A percentile compares a stretch with the other conserved stretches of the same genome.
Evolutionary conservation across 2,888 invertebrate genomes (phyloP).

Genomic region (Periphyllus acericola): DNA sequence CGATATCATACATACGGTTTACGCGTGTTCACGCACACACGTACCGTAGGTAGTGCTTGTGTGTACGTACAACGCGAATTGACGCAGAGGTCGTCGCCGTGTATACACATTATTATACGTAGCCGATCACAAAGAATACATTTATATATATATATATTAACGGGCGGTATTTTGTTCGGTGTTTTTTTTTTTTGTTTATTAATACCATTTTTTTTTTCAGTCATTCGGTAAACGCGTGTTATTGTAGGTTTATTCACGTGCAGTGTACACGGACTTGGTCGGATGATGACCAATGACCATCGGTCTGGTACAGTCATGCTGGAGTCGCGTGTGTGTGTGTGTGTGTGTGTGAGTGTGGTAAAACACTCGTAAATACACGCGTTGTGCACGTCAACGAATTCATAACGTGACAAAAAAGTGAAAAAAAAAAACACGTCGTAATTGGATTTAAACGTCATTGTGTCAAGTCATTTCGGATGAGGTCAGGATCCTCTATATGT

Average conservation of each 20-base stretch:
- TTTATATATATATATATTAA: constrained; percentile 23
- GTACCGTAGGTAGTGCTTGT: background rate
- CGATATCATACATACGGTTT: background rate
- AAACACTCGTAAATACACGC: constrained; percentile 8
- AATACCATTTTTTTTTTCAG: constrained; percentile 1
- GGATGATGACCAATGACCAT: constrained; percentile 34
- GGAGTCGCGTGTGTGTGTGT: background rate
- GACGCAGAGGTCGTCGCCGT: constrained; percentile 36
- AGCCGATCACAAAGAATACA: constrained; percentile 45
- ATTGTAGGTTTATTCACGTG: constrained; percentile 17
- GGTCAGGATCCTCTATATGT: constrained; percentile 42
- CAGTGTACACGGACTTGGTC: background rate
- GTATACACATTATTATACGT: no score
- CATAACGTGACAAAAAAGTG: constrained; percentile 16
- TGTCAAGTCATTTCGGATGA: constrained; percentile 59
- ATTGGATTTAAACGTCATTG: constrained; percentile 60
- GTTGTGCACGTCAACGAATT: background rate
- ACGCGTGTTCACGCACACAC: background rate
- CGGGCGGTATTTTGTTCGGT: constrained; percentile 35
- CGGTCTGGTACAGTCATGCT: background rate
- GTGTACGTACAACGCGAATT: background rate
- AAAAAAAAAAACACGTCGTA: constrained; percentile 35
- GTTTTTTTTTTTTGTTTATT: constrained; percentile 23
- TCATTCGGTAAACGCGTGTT: constrained; percentile 44
- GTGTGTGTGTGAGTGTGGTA: background rate